Percentiles rank a stretch among this genome's conserved stretches.
phyloP scores from a whole-genome alignment of 2,888 invertebrate genomes.

The Catocala sponsa region DNA sequence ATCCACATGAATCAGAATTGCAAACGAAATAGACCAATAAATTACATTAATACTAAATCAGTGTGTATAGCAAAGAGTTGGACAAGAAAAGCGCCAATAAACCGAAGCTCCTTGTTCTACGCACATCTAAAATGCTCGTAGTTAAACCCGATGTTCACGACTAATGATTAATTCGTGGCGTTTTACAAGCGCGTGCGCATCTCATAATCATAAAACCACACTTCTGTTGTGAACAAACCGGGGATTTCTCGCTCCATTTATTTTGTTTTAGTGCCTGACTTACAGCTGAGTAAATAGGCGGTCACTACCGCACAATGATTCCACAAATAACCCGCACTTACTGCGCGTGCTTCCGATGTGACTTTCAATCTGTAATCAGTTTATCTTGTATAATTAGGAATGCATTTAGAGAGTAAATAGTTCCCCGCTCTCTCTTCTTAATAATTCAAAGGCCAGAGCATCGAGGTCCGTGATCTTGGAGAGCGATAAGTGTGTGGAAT shows the following conservation, averaged over 20 bases:
- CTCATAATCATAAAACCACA: constrained; percentile 75
- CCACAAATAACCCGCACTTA: constrained; percentile 53
- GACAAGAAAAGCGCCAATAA: constrained; percentile 25
- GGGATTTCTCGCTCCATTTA: constrained; percentile 73
- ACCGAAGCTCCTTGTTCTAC: constrained; percentile 31
- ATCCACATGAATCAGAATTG: neutral
- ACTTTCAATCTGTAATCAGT: constrained; percentile 50
- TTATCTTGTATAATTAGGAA: constrained; percentile 45
- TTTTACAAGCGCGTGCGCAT: constrained; percentile 66
- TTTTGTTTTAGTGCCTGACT: constrained; percentile 67
- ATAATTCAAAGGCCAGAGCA: constrained; percentile 36
- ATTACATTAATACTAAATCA: constrained; percentile 1
- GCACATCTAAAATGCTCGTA: constrained; percentile 28
- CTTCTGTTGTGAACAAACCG: constrained; percentile 60
- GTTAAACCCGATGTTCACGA: constrained; percentile 43
- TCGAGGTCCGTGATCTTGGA: constrained; percentile 42
- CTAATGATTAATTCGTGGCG: constrained; percentile 62
- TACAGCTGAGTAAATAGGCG: constrained; percentile 72
- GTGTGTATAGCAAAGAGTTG: constrained; percentile 10
- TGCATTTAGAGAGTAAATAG: constrained; percentile 18
- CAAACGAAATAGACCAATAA: neutral
- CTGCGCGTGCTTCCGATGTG: constrained; percentile 35
- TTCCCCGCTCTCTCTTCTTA: constrained; percentile 40
- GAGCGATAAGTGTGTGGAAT: constrained; percentile 41
- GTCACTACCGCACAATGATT: constrained; percentile 45